These are phyloP conservation scores for Chauna torquata DNA, from an alignment of 2,113 vertebrate genomes.

Conservation along the genomic window DNA sequence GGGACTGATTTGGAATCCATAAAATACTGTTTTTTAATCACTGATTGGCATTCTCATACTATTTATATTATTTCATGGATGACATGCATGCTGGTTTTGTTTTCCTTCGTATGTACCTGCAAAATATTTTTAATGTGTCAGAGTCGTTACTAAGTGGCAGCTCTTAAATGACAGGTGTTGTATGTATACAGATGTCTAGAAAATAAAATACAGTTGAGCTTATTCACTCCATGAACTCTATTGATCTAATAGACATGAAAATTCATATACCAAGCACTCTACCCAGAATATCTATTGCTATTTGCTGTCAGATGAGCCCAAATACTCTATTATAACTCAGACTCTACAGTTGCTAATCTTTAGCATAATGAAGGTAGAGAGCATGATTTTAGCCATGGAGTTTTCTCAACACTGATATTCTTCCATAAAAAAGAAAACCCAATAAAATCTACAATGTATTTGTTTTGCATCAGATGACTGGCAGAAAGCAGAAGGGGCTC, in stretches of 20 bases:
- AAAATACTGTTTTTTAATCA: not conserved
- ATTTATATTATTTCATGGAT: not conserved
- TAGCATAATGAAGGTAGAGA: not conserved
- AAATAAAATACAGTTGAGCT: constrained; percentile 2
- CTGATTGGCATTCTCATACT: not conserved
- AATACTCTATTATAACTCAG: not conserved
- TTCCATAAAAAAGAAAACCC: not conserved
- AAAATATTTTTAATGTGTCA: constrained; percentile 38
- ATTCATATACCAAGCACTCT: not conserved
- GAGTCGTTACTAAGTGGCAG: constrained; percentile 39
- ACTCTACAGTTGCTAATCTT: not conserved
- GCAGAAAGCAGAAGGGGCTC: not conserved
- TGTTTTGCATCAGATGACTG: not conserved
- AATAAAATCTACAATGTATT: not conserved
- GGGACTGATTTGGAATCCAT: not conserved
- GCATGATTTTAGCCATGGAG: not conserved
- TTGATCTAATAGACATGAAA: not conserved
- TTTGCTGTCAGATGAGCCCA: not conserved
- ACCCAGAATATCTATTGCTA: not conserved
- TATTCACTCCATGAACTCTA: not conserved
- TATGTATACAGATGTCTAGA: not conserved
- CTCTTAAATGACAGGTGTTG: not conserved
- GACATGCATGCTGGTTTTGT: not conserved
- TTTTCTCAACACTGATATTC: not conserved
- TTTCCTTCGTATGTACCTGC: not conserved